Conservation (phyloP, 2,797 vertebrate genomes). For the Mormyrops attenuatus region DNA sequence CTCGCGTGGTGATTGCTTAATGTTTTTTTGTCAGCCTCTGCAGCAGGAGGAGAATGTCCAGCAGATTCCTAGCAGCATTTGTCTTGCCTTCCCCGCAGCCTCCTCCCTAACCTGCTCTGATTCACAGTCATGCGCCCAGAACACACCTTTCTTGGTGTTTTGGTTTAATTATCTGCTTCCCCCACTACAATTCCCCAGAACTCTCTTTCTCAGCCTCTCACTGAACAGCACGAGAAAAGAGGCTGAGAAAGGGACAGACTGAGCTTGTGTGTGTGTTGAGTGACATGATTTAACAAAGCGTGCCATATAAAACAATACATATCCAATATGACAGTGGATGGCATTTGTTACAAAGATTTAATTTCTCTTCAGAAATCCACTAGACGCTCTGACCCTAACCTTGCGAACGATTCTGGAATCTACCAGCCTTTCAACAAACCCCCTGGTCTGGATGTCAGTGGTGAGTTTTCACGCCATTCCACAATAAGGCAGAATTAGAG, state of each 20-base stretch:
- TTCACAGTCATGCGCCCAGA: background rate
- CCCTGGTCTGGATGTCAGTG: conserved; percentile 49
- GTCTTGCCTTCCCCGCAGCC: background rate
- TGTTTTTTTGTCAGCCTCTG: background rate
- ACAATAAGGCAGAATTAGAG: background rate
- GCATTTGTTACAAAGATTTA: background rate
- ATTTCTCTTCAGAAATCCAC: conserved; percentile 65
- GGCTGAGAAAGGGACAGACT: background rate
- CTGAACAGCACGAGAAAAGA: background rate
- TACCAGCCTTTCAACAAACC: conserved; percentile 83
- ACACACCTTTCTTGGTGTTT: background rate
- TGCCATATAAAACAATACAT: background rate
- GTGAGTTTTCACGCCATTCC: conserved; percentile 38
- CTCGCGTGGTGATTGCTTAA: background rate
- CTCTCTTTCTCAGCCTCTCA: background rate
- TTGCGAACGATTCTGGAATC: conserved; percentile 65
- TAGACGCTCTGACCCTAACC: conserved; percentile 71
- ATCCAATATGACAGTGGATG: background rate
- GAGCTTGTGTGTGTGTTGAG: background rate
- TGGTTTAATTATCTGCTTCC: background rate
- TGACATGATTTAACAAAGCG: background rate
- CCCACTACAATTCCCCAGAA: background rate
- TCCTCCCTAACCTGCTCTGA: background rate
- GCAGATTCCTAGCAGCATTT: background rate
- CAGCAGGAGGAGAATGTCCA: background rate